A percentile compares a stretch with the other conserved stretches of the same genome.
These are phyloP conservation scores for Cettia cetti DNA, from an alignment of 2,113 vertebrate species.

Conservation along the genomic window DNA sequence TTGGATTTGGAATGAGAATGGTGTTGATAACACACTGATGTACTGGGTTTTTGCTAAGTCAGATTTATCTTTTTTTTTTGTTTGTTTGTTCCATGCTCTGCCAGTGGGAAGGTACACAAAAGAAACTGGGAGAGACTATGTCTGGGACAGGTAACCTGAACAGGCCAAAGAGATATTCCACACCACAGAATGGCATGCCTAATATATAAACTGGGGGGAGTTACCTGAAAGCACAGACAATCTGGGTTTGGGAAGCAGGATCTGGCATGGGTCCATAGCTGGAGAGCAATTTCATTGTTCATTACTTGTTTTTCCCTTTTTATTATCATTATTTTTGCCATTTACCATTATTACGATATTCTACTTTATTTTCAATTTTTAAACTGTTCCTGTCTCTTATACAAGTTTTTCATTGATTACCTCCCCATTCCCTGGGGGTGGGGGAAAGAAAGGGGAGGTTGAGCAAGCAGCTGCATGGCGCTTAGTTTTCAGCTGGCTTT, in stretches of 20 bases:
- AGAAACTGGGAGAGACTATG: background rate
- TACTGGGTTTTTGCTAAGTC: background rate
- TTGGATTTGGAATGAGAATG: background rate
- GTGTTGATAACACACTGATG: no score
- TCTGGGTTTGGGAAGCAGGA: background rate
- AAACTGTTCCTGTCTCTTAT: background rate
- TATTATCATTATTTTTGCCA: background rate
- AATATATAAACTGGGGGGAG: no score
- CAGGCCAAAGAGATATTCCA: background rate
- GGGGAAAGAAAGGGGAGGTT: background rate
- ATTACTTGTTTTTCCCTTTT: background rate
- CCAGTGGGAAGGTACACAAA: background rate
- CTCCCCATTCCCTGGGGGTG: no score
- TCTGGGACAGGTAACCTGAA: background rate
- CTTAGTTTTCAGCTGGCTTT: background rate
- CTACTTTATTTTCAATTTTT: background rate
- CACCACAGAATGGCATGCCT: background rate
- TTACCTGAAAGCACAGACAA: background rate
- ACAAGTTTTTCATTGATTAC: background rate
- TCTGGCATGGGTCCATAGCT: rapidly evolving
- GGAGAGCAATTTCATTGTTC: background rate
- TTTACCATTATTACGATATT: background rate
- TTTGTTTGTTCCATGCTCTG: background rate
- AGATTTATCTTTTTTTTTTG: background rate
- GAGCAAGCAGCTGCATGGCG: background rate